Evolutionary conservation across 2,888 invertebrate species (phyloP).

Genomic region (Malacosoma neustria): DNA sequence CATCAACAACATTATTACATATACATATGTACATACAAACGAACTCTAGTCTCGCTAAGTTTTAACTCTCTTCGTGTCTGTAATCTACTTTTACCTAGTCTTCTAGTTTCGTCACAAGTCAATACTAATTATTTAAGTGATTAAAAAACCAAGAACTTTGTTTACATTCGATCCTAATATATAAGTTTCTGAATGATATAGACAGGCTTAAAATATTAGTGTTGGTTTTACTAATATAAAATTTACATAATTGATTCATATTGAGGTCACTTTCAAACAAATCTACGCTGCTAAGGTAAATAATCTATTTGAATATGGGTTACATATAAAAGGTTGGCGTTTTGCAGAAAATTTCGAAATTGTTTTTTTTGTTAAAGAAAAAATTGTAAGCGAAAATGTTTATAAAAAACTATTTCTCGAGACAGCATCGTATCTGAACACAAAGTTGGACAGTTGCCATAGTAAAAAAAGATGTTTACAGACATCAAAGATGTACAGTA

Average conservation of each 20-base stretch:
- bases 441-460: not conserved
- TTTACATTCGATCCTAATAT: too few species aligned
- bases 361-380: not conserved
- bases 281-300: not conserved
- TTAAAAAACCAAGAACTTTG: too few species aligned
- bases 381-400: not conserved
- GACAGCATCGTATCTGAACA: not conserved
- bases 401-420: not conserved
- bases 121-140: too few species aligned
- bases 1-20: too few species aligned
- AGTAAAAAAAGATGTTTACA: not conserved
- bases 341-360: not conserved
- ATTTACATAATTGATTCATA: not conserved
- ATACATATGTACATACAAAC: too few species aligned
- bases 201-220: constrained; percentile 5
- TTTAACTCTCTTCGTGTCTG: too few species aligned
- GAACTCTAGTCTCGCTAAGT: too few species aligned
- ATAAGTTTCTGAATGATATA: too few species aligned
- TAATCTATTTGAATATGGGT: not conserved
- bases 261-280: not conserved
- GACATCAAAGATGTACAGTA: not conserved
- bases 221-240: constrained; percentile 4
- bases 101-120: too few species aligned
- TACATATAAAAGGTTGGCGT: not conserved
- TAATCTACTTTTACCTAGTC: too few species aligned